Evolutionary conservation across 2,797 vertebrate species (phyloP).

Genomic region (Chelon labrosus): DNA sequence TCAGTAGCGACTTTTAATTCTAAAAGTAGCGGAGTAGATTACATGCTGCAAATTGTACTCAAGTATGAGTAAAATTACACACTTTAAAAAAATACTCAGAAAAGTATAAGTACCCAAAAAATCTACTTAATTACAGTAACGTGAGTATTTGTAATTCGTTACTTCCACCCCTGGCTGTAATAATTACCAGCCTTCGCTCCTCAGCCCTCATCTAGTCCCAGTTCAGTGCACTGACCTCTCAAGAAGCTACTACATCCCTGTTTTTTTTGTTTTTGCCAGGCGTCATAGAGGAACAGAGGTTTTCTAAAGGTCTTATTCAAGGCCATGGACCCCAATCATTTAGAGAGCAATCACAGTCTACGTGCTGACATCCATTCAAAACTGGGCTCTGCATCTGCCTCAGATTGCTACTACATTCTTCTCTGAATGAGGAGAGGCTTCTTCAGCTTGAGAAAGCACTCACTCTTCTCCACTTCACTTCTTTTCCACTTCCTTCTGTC

Average conservation of each 20-base stretch:
- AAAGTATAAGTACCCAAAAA: no score
- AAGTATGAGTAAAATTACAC: no score
- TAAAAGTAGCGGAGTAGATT: no score
- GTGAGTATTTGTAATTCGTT: no score
- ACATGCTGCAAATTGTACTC: no score
- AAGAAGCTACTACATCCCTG: conserved; percentile 43
- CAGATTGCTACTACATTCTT: conserved; percentile 24
- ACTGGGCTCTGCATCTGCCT: conserved; percentile 25
- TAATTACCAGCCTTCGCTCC: conserved; percentile 59
- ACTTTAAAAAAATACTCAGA: no score
- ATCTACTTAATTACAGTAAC: no score
- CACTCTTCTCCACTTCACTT: conserved; percentile 23
- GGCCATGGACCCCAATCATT: conserved; percentile 13
- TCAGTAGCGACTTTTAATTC: no score
- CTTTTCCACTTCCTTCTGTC: conserved; percentile 33
- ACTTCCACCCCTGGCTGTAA: no score
- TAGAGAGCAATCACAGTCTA: not conserved
- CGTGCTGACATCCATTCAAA: conserved; percentile 27
- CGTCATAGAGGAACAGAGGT: conserved; percentile 12
- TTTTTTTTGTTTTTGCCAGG: conserved; percentile 49
- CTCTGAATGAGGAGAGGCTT: conserved; percentile 20
- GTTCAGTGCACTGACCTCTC: conserved; percentile 37
- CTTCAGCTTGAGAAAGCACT: conserved; percentile 25
- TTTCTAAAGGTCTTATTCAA: conserved; percentile 20
- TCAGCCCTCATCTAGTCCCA: conserved; percentile 47